These are phyloP conservation scores for Macrophya annulata DNA, from an alignment of 2,888 invertebrate genomes.

Conservation along the genomic window DNA sequence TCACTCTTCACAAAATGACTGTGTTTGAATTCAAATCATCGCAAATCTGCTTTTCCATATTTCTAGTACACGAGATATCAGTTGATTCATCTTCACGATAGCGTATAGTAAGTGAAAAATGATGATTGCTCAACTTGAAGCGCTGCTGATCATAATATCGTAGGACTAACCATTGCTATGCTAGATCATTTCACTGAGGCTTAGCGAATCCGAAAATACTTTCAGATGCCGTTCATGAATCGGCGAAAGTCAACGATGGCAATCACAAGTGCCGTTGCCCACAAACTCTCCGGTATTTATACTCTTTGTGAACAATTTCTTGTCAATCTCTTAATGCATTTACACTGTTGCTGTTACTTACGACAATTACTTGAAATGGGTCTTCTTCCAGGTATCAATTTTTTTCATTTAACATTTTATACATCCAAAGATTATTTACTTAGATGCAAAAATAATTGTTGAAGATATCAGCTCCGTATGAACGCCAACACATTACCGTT, in stretches of 20 bases:
- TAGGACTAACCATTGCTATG: neutral
- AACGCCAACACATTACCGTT: neutral
- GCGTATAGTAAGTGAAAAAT: constrained; percentile 1
- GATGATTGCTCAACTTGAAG: constrained; percentile 3
- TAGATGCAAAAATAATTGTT: neutral
- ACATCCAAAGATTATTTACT: neutral
- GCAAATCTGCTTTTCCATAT: neutral
- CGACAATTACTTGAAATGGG: neutral
- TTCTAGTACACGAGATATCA: constrained; percentile 4
- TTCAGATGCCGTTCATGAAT: constrained; percentile 37
- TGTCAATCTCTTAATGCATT: neutral
- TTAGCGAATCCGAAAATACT: constrained; percentile 47
- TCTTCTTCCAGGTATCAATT: neutral
- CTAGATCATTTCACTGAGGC: constrained; percentile 23
- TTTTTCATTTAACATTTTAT: neutral
- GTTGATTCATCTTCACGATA: neutral
- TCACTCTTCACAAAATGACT: neutral
- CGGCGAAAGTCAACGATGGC: constrained; percentile 42
- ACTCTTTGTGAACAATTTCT: neutral
- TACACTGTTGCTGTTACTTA: neutral
- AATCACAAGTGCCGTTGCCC: constrained; percentile 32
- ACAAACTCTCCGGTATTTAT: neutral
- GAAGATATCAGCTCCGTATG: no score
- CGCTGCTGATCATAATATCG: constrained; percentile 1
- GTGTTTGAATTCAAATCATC: neutral